Evolutionary conservation across 1,140 invertebrate genomes (phyloP).

Genomic region (Lucilia sericata): DNA sequence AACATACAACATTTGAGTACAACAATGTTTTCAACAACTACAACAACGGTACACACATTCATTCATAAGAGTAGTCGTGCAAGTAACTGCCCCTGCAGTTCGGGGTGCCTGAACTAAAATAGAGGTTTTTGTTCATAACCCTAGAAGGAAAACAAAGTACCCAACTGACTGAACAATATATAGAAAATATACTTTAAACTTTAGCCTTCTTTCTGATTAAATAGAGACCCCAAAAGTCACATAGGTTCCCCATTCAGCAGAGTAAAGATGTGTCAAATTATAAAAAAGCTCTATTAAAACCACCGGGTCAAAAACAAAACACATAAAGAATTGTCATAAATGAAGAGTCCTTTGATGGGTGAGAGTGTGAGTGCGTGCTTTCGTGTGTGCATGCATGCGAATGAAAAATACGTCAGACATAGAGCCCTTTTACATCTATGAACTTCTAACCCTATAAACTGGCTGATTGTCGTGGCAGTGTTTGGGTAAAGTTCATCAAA

Average conservation of each 20-base stretch:
- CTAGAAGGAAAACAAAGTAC: too few species aligned
- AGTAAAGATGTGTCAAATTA: too few species aligned
- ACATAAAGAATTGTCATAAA: not conserved
- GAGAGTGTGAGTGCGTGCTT: too few species aligned
- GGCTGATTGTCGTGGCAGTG: not conserved
- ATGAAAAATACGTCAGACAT: not conserved
- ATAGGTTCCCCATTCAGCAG: too few species aligned
- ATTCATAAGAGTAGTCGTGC: not conserved
- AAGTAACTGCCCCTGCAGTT: not conserved
- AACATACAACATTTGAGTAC: not conserved
- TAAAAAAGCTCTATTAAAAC: too few species aligned
- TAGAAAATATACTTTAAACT: too few species aligned
- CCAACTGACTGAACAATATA: too few species aligned
- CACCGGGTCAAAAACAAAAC: not conserved
- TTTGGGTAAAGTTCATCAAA: slow-evolving; percentile 35
- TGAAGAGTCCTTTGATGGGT: not conserved
- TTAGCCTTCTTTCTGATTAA: too few species aligned
- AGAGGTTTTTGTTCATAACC: too few species aligned
- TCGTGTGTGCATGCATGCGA: not conserved
- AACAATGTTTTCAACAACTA: not conserved
- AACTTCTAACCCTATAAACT: not conserved
- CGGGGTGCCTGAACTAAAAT: too few species aligned
- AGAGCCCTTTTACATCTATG: not conserved
- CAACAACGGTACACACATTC: not conserved
- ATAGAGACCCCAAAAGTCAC: too few species aligned